These are phyloP conservation scores for Sminthurides aquaticus DNA, from an alignment of 2,888 invertebrate genomes.

Conservation along the genomic window DNA sequence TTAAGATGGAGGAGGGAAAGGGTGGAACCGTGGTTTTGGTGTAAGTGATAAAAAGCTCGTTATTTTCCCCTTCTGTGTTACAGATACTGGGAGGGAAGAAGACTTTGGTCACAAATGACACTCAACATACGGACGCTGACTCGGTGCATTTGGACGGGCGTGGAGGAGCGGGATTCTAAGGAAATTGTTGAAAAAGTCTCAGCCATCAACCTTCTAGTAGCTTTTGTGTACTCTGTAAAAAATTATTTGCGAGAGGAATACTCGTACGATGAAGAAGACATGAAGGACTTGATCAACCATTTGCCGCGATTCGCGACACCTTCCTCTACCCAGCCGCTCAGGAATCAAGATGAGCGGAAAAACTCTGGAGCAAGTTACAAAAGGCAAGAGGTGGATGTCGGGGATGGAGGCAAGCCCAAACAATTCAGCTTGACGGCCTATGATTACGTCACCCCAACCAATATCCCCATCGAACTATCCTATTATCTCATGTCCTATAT, in stretches of 20 bases:
- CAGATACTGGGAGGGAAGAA: constrained; percentile 35
- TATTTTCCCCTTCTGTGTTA: no score
- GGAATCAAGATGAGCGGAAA: constrained; percentile 9
- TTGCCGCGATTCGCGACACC: constrained; percentile 38
- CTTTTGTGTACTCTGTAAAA: constrained; percentile 32
- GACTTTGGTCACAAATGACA: constrained; percentile 34
- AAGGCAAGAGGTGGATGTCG: constrained; percentile 2
- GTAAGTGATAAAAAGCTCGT: no score
- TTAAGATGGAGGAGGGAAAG: no score
- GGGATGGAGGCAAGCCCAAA: constrained; percentile 15
- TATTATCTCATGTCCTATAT: constrained; percentile 33
- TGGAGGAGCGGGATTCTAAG: constrained; percentile 27
- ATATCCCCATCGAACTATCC: constrained; percentile 36
- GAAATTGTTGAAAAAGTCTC: constrained; percentile 34
- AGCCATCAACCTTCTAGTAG: constrained; percentile 31
- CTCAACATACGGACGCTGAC: constrained; percentile 32
- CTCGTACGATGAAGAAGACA: constrained; percentile 35
- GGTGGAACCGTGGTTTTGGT: no score
- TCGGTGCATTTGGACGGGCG: constrained; percentile 32
- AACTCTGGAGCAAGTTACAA: background rate
- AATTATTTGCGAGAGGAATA: constrained; percentile 37
- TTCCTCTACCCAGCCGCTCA: constrained; percentile 28
- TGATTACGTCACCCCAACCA: constrained; percentile 34
- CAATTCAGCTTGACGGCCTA: constrained; percentile 29
- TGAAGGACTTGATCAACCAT: constrained; percentile 32